phyloP scores from a whole-genome alignment of 1,140 invertebrate genomes.

The Musca vetustissima region DNA sequence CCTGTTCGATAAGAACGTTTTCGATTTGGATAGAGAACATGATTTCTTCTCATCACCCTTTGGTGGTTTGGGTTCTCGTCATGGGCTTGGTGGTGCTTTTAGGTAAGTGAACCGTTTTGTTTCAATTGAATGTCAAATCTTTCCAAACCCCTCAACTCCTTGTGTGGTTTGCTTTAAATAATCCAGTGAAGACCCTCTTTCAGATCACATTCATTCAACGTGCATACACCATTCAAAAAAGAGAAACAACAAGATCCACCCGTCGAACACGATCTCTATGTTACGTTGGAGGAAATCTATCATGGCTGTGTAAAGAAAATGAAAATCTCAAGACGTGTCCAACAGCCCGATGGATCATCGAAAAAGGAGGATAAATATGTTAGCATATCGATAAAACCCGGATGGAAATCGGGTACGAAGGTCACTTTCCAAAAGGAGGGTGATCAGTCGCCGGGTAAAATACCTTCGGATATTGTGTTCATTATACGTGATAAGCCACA shows the following conservation, averaged over 20 bases:
- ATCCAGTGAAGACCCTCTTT: constrained; percentile 60
- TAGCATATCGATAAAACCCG: constrained; percentile 97
- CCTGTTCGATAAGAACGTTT: constrained; percentile 63
- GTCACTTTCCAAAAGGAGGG: constrained; percentile 99
- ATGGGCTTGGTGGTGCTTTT: constrained; percentile 57
- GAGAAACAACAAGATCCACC: constrained; percentile 88
- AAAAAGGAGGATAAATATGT: constrained; percentile 97
- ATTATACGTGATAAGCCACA: constrained; percentile 98
- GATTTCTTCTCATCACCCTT: constrained; percentile 62
- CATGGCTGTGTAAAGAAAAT: constrained; percentile 98
- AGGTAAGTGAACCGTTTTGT: constrained; percentile 44
- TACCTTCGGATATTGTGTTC: constrained; percentile 99
- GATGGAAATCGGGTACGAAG: constrained; percentile 99
- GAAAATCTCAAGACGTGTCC: constrained; percentile 94
- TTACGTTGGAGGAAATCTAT: constrained; percentile 88
- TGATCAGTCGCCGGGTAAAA: constrained; percentile 92
- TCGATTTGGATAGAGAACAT: constrained; percentile 64
- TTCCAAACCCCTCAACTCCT: no score
- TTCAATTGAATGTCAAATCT: neutral
- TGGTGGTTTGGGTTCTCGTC: constrained; percentile 56
- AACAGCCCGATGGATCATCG: constrained; percentile 80
- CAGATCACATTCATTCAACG: constrained; percentile 88
- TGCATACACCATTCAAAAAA: constrained; percentile 73
- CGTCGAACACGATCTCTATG: constrained; percentile 95
- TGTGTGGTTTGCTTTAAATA: constrained; percentile 22